Percentiles rank a stretch among this genome's conserved stretches.
Conservation (phyloP, 2,797 vertebrate genomes). For the Lacerta viridis region DNA sequence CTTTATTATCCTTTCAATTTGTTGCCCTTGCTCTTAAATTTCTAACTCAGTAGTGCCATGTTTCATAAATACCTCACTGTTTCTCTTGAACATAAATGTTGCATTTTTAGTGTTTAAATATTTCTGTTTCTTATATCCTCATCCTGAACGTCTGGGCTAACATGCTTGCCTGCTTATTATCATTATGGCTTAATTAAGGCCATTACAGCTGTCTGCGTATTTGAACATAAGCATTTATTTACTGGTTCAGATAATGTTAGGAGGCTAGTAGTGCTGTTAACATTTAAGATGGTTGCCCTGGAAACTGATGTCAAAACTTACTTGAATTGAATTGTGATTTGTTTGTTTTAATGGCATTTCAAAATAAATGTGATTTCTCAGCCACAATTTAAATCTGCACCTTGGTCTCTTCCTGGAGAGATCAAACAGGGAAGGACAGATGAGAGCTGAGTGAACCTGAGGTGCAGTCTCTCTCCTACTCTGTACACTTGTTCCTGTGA, state of each 20-base stretch:
- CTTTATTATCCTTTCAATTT: background rate
- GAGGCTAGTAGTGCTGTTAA: background rate
- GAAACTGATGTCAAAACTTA: background rate
- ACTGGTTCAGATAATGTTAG: background rate
- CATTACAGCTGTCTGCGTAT: background rate
- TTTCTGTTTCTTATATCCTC: background rate
- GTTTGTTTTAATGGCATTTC: background rate
- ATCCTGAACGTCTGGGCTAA: background rate
- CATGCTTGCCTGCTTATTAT: background rate
- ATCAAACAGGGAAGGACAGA: background rate
- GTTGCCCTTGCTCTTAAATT: conserved; percentile 15
- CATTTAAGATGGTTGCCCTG: background rate
- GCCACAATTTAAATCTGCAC: background rate
- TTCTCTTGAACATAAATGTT: background rate
- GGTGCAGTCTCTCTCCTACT: background rate
- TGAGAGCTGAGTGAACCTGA: background rate
- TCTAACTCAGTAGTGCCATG: conserved; percentile 14
- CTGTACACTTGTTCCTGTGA: background rate
- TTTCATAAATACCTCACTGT: background rate
- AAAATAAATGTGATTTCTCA: background rate
- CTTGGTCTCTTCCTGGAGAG: background rate
- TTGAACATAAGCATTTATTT: background rate
- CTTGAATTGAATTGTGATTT: background rate
- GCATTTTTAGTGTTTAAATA: background rate
- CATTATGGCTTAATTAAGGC: background rate